A percentile compares a stretch with the other conserved stretches of the same genome.
Conservation (phyloP, 1,140 invertebrate genomes). For the Xylocopa sonorina region DNA sequence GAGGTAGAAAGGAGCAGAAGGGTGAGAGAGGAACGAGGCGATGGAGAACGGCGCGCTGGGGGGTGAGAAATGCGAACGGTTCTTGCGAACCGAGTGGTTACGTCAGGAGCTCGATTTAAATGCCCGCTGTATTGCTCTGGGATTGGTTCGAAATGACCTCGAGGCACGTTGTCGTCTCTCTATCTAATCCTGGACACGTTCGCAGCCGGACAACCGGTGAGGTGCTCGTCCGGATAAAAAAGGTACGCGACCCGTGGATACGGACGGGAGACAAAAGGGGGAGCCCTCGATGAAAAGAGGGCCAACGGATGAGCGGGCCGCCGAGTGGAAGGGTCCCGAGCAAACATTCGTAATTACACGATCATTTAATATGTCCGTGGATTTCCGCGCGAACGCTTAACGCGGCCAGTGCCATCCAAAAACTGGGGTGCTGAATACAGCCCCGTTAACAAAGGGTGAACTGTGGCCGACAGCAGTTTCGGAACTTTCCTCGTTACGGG, state of each 20-base stretch:
- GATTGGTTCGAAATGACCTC: conserved; percentile 71
- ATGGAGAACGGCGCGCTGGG: background rate
- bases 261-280: background rate
- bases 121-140: conserved; percentile 70
- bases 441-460: background rate
- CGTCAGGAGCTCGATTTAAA: conserved; percentile 71
- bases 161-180: conserved; percentile 60
- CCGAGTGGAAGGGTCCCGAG: background rate
- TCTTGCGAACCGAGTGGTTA: conserved; percentile 34
- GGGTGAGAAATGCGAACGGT: conserved; percentile 57
- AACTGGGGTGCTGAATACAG: background rate
- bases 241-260: background rate
- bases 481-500: background rate
- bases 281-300: background rate
- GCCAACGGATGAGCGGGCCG: too few species aligned
- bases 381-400: conserved; percentile 16
- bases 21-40: background rate
- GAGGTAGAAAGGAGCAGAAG: background rate
- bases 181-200: conserved; percentile 53
- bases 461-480: conserved; percentile 23
- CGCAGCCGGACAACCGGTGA: conserved; percentile 9
- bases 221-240: conserved; percentile 15
- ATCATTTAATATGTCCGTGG: conserved; percentile 43
- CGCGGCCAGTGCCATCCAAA: background rate
- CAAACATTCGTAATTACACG: conserved; percentile 46